Conservation (phyloP, 2,888 invertebrate genomes). For the Sipunculus nudus region DNA sequence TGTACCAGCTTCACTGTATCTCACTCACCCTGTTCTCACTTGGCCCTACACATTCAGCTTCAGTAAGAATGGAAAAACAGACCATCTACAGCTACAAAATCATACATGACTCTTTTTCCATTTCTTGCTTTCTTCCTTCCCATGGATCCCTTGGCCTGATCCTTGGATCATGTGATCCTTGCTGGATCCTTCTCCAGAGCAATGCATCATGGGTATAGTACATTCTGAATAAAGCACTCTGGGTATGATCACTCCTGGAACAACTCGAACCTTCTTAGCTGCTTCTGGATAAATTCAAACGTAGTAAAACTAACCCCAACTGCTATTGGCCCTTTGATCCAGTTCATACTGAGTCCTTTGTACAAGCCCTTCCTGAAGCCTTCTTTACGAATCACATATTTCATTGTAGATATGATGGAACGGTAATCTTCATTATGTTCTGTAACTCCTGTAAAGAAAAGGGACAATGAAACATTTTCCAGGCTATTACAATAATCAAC, state of each 20-base stretch:
- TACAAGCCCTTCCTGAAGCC: constrained; percentile 90
- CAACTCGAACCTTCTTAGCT: constrained; percentile 49
- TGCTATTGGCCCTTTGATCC: constrained; percentile 81
- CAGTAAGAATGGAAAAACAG: too few species aligned
- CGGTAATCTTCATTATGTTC: constrained; percentile 70
- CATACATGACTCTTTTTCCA: too few species aligned
- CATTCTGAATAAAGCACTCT: too few species aligned
- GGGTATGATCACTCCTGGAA: constrained; percentile 50
- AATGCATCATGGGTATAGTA: too few species aligned
- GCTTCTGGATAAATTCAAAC: constrained; percentile 75
- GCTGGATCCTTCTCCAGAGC: too few species aligned
- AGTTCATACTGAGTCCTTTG: constrained; percentile 99
- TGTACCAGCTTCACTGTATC: too few species aligned
- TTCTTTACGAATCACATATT: constrained; percentile 72
- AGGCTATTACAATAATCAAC: neutral
- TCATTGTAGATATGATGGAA: constrained; percentile 76
- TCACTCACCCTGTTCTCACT: too few species aligned
- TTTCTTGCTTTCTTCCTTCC: too few species aligned
- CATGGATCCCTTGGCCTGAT: too few species aligned
- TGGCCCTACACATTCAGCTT: too few species aligned
- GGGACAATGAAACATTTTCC: neutral
- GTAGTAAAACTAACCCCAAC: constrained; percentile 94
- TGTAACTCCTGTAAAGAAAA: constrained; percentile 64
- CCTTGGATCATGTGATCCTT: too few species aligned
- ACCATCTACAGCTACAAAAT: too few species aligned